A percentile compares a stretch with the other conserved stretches of the same genome.
phyloP scores from a whole-genome alignment of 2,113 vertebrate genomes.

The Diphyllodes magnificus region DNA sequence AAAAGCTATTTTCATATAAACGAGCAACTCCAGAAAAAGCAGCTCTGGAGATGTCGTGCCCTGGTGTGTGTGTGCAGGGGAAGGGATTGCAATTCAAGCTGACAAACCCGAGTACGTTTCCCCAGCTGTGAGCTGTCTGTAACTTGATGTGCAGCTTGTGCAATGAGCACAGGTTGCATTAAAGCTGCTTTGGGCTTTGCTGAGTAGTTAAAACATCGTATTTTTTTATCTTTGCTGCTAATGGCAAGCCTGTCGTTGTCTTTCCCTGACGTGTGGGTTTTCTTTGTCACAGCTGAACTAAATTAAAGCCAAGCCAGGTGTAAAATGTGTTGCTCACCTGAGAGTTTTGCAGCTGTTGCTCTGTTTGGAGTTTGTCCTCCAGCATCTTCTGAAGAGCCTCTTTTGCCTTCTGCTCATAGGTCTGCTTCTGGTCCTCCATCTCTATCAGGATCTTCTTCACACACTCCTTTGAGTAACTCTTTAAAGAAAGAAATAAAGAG shows the following conservation, averaged over 20 bases:
- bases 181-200: background rate
- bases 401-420: constrained; percentile 84
- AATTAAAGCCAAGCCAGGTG: background rate
- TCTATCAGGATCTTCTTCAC: constrained; percentile 82
- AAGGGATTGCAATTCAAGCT: background rate
- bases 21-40: background rate
- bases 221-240: background rate
- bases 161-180: background rate
- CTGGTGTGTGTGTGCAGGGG: background rate
- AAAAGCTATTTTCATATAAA: background rate
- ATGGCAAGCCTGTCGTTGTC: background rate
- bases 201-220: background rate
- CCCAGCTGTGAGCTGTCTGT: background rate
- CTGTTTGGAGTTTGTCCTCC: constrained; percentile 79
- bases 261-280: background rate
- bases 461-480: constrained; percentile 76
- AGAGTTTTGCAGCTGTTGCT: constrained; percentile 76
- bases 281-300: background rate
- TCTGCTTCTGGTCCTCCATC: constrained; percentile 89
- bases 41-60: background rate
- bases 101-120: background rate
- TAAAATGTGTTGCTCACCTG: constrained; percentile 68
- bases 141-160: background rate
- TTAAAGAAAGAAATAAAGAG: background rate
- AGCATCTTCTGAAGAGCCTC: constrained; percentile 82